Evolutionary conservation across 2,888 invertebrate species (phyloP).

Genomic region (Hesperia comma): DNA sequence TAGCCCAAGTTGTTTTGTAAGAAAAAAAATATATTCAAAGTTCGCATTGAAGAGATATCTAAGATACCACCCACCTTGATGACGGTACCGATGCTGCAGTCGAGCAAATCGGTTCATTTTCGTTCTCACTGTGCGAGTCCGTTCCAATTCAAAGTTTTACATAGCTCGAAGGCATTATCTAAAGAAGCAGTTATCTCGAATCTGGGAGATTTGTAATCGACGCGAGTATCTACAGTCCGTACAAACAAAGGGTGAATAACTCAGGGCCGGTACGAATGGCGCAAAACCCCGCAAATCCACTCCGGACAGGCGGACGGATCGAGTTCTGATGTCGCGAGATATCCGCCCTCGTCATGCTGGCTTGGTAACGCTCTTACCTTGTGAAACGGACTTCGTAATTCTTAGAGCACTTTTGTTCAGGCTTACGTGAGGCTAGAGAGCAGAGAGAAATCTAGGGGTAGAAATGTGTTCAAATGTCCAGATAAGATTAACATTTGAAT

Average conservation of each 20-base stretch:
- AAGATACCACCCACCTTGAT: too few species aligned
- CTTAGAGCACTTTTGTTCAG: too few species aligned
- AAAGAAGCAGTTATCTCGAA: slow-evolving; percentile 39
- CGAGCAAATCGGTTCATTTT: neutral
- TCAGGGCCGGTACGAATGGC: slow-evolving; percentile 59
- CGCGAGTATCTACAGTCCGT: slow-evolving; percentile 42
- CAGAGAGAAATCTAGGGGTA: too few species aligned
- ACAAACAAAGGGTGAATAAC: slow-evolving; percentile 74
- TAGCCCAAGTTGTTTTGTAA: too few species aligned
- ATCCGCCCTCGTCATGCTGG: slow-evolving; percentile 45
- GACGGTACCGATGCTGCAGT: too few species aligned
- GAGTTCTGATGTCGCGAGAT: slow-evolving; percentile 57
- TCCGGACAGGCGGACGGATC: slow-evolving; percentile 59
- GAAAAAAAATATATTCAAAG: too few species aligned
- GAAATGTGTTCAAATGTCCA: too few species aligned
- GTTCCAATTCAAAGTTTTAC: slow-evolving; percentile 2
- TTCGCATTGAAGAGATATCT: too few species aligned
- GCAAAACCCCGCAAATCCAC: slow-evolving; percentile 67
- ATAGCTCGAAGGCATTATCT: slow-evolving; percentile 12
- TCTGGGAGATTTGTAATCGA: slow-evolving; percentile 59
- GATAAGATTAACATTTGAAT: too few species aligned
- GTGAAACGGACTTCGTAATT: neutral
- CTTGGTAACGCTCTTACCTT: slow-evolving; percentile 40
- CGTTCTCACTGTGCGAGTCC: neutral
- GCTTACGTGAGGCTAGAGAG: too few species aligned